Base-by-base conservation (phyloP, 2,888 invertebrate genomes). In the Lithophane leautieri region DNA sequence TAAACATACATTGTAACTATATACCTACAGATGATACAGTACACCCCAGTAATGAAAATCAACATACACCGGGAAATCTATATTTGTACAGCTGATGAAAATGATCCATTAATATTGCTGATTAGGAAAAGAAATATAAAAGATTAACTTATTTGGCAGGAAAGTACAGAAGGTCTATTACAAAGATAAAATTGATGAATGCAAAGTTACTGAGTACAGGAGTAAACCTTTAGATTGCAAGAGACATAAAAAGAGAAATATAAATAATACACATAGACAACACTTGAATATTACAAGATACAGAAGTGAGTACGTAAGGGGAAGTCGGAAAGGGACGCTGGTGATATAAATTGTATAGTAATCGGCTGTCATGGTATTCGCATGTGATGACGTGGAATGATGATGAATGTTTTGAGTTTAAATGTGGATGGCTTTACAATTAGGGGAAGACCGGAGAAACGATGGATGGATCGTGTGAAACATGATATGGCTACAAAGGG, bases 61-160 rank as follows among this genome's bases (percentile, higher is more conserved):
- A 76, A 56, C 56, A 76, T 25, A 68, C 28, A 63, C 6, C 42
- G 40, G n/a, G 8, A 54, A 60, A 60, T 73, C 73, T 68, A 65
- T 79, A 44, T 79, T 54, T 69, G 7, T 22, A 65, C 19, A 47
- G 11, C n/a, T 79, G 63, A 79, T 74, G 69, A 79, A 75, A 66
- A 56, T 75, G 19, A 79, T 79, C 69, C 69, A 66, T 75, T 79
- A 42, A 65, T 61, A 60, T 54, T 47, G 50, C 65, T 47, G 56
- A 60, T 60, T 75, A 69, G 65, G 40, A 66, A 52, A 47, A 40
- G 14, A 62, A 70, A 76, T 42, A 70, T 70, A 34, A 77, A 63
- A 71, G 25, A 77, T 63, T 63, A 52, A 25, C 4, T 22, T 76
- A 44, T 70, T 70, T 50, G 63, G 1, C 42, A 63, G 56, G 47